Evolutionary conservation across 2,113 vertebrate genomes (phyloP).

Genomic region (Malurus alboscapulatus): DNA sequence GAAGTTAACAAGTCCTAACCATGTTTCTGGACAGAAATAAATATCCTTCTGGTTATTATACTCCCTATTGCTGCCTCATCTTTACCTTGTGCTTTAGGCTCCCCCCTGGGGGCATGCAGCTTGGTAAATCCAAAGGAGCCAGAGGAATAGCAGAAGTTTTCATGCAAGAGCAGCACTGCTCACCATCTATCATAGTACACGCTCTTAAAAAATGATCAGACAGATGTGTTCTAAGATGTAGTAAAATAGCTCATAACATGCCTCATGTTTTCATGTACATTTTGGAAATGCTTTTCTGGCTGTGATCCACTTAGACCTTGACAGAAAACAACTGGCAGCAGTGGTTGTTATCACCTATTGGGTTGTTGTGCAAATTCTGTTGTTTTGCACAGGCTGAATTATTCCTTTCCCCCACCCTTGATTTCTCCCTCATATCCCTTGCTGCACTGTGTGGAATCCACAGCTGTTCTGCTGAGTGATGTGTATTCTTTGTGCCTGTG

Average conservation of each 20-base stretch:
- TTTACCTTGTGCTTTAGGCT: background rate
- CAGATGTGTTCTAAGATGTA: background rate
- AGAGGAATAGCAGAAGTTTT: background rate
- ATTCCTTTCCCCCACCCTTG: background rate
- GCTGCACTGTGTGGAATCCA: background rate
- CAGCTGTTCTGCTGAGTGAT: background rate
- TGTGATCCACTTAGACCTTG: background rate
- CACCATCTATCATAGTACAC: background rate
- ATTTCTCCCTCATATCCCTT: background rate
- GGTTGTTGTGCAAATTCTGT: background rate
- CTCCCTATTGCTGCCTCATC: background rate
- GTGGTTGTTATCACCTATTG: background rate
- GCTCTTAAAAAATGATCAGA: background rate
- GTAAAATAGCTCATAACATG: background rate
- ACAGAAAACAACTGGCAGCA: background rate
- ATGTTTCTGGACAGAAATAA: background rate
- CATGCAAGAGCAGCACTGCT: background rate
- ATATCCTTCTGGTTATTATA: background rate
- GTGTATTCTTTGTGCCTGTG: background rate
- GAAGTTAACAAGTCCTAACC: background rate
- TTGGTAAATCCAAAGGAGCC: background rate
- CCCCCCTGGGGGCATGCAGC: background rate
- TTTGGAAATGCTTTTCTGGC: background rate
- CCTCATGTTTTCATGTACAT: background rate
- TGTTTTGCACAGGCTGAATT: background rate